phyloP scores from a whole-genome alignment of 2,888 invertebrate species.

The Nycteola revayana region DNA sequence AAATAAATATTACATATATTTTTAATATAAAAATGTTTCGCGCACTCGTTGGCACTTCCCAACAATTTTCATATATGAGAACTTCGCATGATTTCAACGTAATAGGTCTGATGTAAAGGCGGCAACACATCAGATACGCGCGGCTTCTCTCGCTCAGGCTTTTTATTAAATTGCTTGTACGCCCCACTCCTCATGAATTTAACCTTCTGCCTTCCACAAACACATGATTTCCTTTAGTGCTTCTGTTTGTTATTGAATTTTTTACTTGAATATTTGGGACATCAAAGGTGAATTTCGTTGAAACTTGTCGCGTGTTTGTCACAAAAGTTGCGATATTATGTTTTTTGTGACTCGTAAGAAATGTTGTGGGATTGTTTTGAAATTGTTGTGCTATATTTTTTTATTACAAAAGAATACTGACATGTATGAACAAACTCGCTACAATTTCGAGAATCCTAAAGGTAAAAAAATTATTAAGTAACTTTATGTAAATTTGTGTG shows the following conservation, averaged over 20 bases:
- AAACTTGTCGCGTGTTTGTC: conserved; percentile 4
- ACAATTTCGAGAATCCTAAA: too few species aligned
- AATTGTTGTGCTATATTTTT: too few species aligned
- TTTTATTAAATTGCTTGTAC: conserved; percentile 60
- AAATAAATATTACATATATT: conserved; percentile 1
- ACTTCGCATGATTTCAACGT: conserved; percentile 38
- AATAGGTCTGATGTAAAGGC: conserved; percentile 34
- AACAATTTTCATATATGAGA: conserved; percentile 44
- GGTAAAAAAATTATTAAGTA: too few species aligned
- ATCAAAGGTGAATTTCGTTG: conserved; percentile 13
- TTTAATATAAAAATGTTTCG: conserved; percentile 32
- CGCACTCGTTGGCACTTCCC: conserved; percentile 36
- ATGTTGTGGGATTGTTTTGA: too few species aligned
- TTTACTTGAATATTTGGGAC: conserved; percentile 12
- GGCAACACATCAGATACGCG: conserved; percentile 24
- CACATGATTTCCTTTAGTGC: conserved; percentile 8
- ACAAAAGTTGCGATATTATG: too few species aligned
- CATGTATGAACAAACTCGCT: too few species aligned
- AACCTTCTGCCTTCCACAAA: conserved; percentile 11
- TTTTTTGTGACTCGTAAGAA: too few species aligned
- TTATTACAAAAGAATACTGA: too few species aligned
- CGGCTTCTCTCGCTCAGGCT: conserved; percentile 33
- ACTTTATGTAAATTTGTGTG: too few species aligned
- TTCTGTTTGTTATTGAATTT: conserved; percentile 18
- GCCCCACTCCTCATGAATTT: conserved; percentile 34